phyloP scores from a whole-genome alignment of 2,888 invertebrate genomes.

The Andrena haemorrhoa region DNA sequence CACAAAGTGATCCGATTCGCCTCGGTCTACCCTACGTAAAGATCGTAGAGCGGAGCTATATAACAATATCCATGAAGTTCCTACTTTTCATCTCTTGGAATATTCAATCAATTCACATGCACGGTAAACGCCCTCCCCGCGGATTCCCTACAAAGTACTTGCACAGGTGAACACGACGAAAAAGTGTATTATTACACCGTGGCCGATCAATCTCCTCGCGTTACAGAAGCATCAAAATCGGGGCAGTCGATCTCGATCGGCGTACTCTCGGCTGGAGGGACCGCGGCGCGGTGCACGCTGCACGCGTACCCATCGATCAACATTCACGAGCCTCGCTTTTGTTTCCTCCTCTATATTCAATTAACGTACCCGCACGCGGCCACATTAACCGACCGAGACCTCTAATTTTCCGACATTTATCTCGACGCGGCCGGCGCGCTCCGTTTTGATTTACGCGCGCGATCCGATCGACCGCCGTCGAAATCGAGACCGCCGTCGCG shows the following conservation, averaged over 20 bases:
- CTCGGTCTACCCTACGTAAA: no score
- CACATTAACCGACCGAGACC: conserved; percentile 16
- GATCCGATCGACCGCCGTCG: conserved; percentile 35
- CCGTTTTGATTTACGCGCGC: conserved; percentile 28
- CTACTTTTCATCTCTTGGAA: background rate
- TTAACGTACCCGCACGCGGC: conserved; percentile 18
- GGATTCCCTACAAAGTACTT: no score
- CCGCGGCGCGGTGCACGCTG: conserved; percentile 3
- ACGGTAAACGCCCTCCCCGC: background rate
- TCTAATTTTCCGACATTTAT: conserved; percentile 53
- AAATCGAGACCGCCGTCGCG: conserved; percentile 55
- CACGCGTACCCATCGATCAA: conserved; percentile 1
- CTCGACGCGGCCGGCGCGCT: conserved; percentile 27
- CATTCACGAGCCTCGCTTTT: conserved; percentile 3
- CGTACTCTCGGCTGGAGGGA: background rate
- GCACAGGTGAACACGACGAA: no score
- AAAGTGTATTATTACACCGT: no score
- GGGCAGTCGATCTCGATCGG: conserved; percentile 1
- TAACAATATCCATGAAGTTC: background rate
- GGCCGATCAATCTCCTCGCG: no score
- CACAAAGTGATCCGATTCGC: no score
- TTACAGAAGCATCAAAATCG: no score
- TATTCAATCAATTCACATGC: background rate
- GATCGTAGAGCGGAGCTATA: no score
- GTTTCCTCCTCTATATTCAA: conserved; percentile 33